Conservation (phyloP, 2,888 invertebrate genomes). For the Periphyllus acericola region DNA sequence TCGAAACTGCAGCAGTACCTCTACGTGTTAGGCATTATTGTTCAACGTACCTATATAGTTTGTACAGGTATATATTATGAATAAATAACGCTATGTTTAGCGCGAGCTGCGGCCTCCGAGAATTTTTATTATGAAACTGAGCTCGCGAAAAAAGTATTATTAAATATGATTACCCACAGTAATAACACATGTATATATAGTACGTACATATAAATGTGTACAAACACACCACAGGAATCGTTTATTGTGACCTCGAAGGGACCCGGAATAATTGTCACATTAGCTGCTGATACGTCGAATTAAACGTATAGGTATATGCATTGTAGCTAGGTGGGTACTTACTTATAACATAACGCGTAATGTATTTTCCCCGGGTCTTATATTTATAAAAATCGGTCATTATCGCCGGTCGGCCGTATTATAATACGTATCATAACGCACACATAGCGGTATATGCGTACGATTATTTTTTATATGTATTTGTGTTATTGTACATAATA, state of each 20-base stretch:
- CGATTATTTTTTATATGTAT: background rate
- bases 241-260: slow-evolving; percentile 34
- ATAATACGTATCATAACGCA: background rate
- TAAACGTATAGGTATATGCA: background rate
- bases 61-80: background rate
- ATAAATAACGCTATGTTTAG: background rate
- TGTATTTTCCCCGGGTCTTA: background rate
- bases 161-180: background rate
- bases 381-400: background rate
- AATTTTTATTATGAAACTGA: slow-evolving; percentile 20
- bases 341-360: background rate
- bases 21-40: background rate
- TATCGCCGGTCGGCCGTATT: background rate
- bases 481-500: too few species aligned
- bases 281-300: slow-evolving; percentile 18
- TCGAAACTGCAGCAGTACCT: background rate
- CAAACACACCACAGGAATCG: background rate
- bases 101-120: slow-evolving; percentile 23
- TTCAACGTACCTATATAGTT: background rate
- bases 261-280: slow-evolving; percentile 45
- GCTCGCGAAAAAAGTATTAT: slow-evolving; percentile 5
- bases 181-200: background rate
- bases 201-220: background rate
- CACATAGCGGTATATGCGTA: background rate
- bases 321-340: too few species aligned